These are phyloP conservation scores for Eulemur macaco DNA, from an alignment of 2,113 vertebrate species.

Conservation along the genomic window DNA sequence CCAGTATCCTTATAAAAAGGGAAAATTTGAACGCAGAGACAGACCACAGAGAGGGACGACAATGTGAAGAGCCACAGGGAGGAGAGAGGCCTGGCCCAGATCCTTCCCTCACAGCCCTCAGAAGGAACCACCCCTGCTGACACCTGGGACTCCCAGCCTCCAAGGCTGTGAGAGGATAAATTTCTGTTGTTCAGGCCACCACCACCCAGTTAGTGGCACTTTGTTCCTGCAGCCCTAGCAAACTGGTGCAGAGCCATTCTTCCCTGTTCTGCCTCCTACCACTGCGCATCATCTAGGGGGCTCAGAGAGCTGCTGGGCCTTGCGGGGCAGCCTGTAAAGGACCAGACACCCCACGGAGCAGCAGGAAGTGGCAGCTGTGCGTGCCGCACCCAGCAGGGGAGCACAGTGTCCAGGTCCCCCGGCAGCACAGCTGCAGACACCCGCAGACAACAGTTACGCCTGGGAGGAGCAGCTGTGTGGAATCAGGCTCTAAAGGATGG, in stretches of 20 bases:
- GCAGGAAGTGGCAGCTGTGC: background rate
- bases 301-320: background rate
- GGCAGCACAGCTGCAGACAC: background rate
- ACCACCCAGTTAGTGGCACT: background rate
- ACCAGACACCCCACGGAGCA: background rate
- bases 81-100: background rate
- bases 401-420: no score
- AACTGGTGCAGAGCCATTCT: background rate
- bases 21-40: background rate
- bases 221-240: background rate
- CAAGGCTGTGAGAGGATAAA: background rate
- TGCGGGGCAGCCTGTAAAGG: background rate
- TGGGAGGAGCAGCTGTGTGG: background rate
- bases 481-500: background rate
- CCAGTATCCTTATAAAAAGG: background rate
- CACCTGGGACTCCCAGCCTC: background rate
- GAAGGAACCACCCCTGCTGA: background rate
- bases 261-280: background rate
- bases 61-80: background rate
- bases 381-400: accelerated
- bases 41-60: background rate
- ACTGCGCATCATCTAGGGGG: accelerated
- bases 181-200: background rate
- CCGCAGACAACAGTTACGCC: background rate
- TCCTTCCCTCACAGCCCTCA: background rate